Conservation (phyloP, 2,113 vertebrate genomes). For the Dasyornis broadbenti region DNA sequence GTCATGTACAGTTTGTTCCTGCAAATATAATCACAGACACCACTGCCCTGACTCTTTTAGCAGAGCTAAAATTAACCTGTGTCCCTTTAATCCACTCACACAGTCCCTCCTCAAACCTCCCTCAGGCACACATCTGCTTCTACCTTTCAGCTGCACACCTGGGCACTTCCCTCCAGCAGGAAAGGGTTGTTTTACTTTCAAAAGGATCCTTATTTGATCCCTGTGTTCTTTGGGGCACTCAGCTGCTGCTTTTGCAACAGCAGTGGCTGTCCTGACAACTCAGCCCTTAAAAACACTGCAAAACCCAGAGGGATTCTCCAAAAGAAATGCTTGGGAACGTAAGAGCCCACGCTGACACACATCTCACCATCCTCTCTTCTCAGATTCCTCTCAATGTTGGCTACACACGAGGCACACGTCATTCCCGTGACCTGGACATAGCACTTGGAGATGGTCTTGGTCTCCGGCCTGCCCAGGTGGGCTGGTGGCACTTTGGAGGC, state of each 20-base stretch:
- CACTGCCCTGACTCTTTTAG: not conserved
- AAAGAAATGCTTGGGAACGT: not conserved
- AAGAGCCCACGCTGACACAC: not conserved
- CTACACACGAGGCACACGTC: constrained; percentile 96
- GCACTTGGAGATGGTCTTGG: constrained; percentile 80
- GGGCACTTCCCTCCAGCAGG: not conserved
- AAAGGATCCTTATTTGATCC: not conserved
- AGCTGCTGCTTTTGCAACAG: not conserved
- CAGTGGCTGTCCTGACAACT: not conserved
- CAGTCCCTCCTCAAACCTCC: not conserved
- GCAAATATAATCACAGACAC: not conserved
- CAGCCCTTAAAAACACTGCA: not conserved
- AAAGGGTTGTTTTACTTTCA: not conserved
- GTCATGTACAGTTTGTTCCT: not conserved
- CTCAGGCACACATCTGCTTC: not conserved
- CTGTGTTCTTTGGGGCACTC: not conserved
- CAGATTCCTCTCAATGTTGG: constrained; percentile 95
- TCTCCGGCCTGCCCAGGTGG: constrained; percentile 31
- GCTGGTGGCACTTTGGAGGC: not conserved
- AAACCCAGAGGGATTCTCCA: not conserved
- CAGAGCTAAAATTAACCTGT: not conserved
- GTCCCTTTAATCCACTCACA: not conserved
- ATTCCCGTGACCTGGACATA: constrained; percentile 93
- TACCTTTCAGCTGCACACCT: not conserved
- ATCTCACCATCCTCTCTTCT: constrained; percentile 87